Base-by-base conservation (phyloP, 2,113 vertebrate genomes). In the Polypterus senegalus region DNA sequence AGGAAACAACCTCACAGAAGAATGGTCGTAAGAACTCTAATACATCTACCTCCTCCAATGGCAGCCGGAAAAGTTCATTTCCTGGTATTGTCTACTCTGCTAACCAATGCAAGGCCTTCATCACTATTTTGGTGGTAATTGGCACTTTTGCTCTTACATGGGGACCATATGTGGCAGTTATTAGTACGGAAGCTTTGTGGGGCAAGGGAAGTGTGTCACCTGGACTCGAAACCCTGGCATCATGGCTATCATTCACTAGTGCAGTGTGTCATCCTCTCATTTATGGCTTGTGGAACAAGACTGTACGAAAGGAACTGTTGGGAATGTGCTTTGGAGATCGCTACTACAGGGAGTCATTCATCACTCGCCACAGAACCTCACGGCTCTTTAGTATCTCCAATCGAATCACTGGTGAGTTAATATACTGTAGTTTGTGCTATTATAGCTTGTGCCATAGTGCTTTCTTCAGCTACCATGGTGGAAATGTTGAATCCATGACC, bases 271-370 rank as follows among this genome's bases (percentile, higher is more conserved):
- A 98, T 66, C 96, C 95, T 0, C 83, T 98, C 3, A 97, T 99
- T 80, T 98, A 98, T 0, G 97, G 94, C 5, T 77, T 99, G 59
- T 99, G 97, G 97, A 98, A 99, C 74, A 99, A 99, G 83, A 99
- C 94, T 0, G 95, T 99, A 9, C 91, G 94, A 66, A 98, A 93
- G 73, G 95, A 99, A 45, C 88, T 99, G 2, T 80, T 99, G 66
- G 91, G 93, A 49, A 93, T 98, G 91, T 99, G 95, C 77, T 97
- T 93, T 2, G 94, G 93, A 27, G 93, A 94, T 67, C 87, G 93
- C 6, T 95, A 97, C 67, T 96, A 94, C 68, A 81, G 93, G 6
- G 95, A 95, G 71, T 87, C 95, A 0, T 97, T 97, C 5, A 90
- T 91, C 43, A 93, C 88, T 6, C 83, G 90, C 0, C 92, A 92